Evolutionary conservation across 2,797 vertebrate species (phyloP).

Genomic region (Scarus forsteni): DNA sequence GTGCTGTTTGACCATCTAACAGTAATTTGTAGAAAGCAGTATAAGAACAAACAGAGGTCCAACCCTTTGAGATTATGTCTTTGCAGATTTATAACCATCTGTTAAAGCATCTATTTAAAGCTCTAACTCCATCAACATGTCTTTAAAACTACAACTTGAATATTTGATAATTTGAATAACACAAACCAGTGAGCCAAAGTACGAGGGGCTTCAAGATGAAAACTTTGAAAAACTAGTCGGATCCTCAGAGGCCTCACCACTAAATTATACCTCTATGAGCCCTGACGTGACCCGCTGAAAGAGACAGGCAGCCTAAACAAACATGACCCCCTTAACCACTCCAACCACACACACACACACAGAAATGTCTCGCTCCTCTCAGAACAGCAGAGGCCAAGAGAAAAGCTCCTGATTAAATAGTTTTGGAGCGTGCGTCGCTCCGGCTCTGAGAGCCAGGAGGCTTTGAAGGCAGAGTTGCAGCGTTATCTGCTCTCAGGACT

Average conservation of each 20-base stretch:
- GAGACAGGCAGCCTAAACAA: constrained; percentile 75
- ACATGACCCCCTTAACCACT: constrained; percentile 61
- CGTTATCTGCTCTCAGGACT: constrained; percentile 56
- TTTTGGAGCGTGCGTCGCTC: constrained; percentile 61
- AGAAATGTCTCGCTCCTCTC: constrained; percentile 26
- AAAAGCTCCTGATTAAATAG: constrained; percentile 80
- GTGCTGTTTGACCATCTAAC: constrained; percentile 34
- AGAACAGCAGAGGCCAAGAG: constrained; percentile 51
- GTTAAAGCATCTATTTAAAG: constrained; percentile 14
- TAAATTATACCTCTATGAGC: constrained; percentile 60
- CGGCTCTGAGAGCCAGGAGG: constrained; percentile 52
- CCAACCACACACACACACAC: constrained; percentile 39
- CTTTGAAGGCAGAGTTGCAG: constrained; percentile 77
- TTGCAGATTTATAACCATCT: constrained; percentile 5
- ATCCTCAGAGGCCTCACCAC: constrained; percentile 51
- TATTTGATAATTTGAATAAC: constrained; percentile 29
- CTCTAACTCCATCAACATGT: constrained; percentile 3
- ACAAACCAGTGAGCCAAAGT: constrained; percentile 27
- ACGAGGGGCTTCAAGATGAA: constrained; percentile 13
- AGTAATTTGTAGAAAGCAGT: constrained; percentile 24
- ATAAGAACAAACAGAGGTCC: constrained; percentile 33
- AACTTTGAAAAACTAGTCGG: constrained; percentile 28
- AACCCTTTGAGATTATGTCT: not conserved
- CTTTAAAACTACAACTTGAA: constrained; percentile 13
- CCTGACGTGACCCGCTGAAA: constrained; percentile 45